Evolutionary conservation across 2,113 vertebrate species (phyloP), one percentile per base, ranked within the genome.

Genomic region (Dromaius novaehollandiae): DNA sequence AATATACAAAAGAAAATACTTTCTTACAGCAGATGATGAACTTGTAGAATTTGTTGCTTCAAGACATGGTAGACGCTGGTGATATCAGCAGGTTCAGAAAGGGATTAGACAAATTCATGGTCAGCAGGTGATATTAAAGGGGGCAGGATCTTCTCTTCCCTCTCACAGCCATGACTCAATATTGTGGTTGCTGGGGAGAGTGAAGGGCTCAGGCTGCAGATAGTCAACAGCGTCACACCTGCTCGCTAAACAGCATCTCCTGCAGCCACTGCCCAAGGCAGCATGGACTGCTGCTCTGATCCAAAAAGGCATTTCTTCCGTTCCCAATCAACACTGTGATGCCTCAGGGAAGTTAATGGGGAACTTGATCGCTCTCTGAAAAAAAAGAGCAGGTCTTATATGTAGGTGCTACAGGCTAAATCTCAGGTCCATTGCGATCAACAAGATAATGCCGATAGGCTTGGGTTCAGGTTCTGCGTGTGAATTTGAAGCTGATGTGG

Each of bases 371-470:
- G 5, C 2, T 74, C 2, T 66, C 40, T 60, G 36, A 25, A 79
- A 78, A 91, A 82, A 30, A 58, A 58, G 25, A 30, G 9, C 64
- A 58, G 7, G 21, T 69, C 10, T 58, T 7, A 10, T 30, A 13
- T 6, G 28, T 34, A 77, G 30, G 7, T 79, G 36, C 86, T 68
- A 26, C 21, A 38, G 24, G 5, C 6, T 70, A 40, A 66, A 24
- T 10, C 0, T 1, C 38, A 87, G 36, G 19, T 34, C 53, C 22
- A 10, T 56, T 46, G 16, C 2, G 40, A 21, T 16, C 28, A 74
- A 8, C 3, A 51, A 19, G 17, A 44, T 17, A 8, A 2, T 53
- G 30, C 11, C 6, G 9, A 0, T 25, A 42, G 30, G 8, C 24
- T 53, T 56, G n/a, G 61, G 24, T n/a, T 30, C 51, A 65, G 24